Percentiles rank a stretch among this genome's conserved stretches.
phyloP scores from a whole-genome alignment of 2,888 invertebrate genomes.

The Eutolmus rufibarbis region DNA sequence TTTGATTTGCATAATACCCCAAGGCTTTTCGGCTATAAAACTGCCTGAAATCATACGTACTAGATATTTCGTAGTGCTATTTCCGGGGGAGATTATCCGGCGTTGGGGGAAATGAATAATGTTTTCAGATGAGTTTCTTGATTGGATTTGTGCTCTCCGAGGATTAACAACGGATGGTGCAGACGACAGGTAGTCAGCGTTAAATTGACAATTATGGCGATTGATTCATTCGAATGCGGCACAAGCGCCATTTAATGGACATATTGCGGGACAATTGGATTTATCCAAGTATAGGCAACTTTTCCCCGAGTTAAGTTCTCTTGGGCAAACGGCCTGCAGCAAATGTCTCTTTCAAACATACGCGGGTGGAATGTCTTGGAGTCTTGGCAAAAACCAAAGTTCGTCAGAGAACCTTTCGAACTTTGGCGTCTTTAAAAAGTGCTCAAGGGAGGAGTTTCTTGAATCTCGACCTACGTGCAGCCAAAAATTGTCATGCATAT shows the following conservation, averaged over 20 bases:
- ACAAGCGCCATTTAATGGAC: not conserved
- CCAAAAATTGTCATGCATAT: not conserved
- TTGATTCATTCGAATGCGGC: not conserved
- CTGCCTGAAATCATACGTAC: constrained; percentile 5
- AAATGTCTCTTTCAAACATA: not conserved
- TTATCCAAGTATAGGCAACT: not conserved
- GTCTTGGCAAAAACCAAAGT: not conserved
- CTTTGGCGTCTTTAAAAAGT: not conserved
- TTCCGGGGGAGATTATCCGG: not conserved
- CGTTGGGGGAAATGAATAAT: not conserved
- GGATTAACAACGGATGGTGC: not conserved
- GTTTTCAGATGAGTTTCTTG: constrained; percentile 13
- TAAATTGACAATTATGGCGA: not conserved
- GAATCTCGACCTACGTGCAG: not conserved
- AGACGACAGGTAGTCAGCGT: not conserved
- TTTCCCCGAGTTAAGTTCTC: not conserved
- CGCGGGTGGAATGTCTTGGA: not conserved
- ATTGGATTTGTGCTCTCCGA: not conserved
- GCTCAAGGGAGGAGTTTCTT: not conserved
- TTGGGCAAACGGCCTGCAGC: not conserved
- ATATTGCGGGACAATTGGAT: not conserved
- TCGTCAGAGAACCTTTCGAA: not conserved
- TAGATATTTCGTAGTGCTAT: not conserved
- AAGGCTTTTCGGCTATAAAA: constrained; percentile 5
- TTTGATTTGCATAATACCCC: constrained; percentile 18